Evolutionary conservation across 1,140 invertebrate species (phyloP), one percentile per base, ranked within the genome.

Genomic region (Probaryconus sp.): DNA sequence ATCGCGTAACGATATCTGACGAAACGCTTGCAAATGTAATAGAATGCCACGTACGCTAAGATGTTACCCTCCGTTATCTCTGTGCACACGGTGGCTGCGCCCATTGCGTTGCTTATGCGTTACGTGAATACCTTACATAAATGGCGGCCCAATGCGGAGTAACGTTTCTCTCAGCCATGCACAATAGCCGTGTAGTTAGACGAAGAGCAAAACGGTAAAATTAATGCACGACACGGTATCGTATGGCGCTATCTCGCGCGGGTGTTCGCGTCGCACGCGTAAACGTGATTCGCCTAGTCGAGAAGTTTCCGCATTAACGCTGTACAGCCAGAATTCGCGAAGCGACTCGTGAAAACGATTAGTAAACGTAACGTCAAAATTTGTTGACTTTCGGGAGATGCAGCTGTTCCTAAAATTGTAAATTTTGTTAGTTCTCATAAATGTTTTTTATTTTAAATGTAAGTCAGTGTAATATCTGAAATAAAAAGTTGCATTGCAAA

Each of bases 71-170:
- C 60, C 47, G 77, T 83, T 83, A 83, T 83, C 81, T 83, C 55
- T 76, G 80, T 81, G 81, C 77, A 81, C 79, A 81, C 79, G 78
- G 75, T 79, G 67, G 73, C 58, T 79, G 80, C 74, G 77, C 77
- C 74, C 61, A 16, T 71, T 65, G 53, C 71, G 73, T 81, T 81
- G 79, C 81, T 83, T 83, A 83, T 81, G 81, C 77, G 80, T 80
- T 81, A 82, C 81, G 81, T 82, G 81, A 82, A 83, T 80, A 77
- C 77, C 78, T 82, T 82, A 80, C 78, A 64, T 74, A 79, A 82
- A 75, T 56, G 76, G 76, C 48, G 45, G 69, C 37, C 37, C 69
- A 65, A 69, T 35, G 64, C 50, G 14, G 60, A 68, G 58, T 65
- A 70, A 67, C 56, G 53, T 60, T 10, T 3, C 55, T 9, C 48